Evolutionary conservation across 2,797 vertebrate species (phyloP).

Genomic region (Meriones psammophilus): DNA sequence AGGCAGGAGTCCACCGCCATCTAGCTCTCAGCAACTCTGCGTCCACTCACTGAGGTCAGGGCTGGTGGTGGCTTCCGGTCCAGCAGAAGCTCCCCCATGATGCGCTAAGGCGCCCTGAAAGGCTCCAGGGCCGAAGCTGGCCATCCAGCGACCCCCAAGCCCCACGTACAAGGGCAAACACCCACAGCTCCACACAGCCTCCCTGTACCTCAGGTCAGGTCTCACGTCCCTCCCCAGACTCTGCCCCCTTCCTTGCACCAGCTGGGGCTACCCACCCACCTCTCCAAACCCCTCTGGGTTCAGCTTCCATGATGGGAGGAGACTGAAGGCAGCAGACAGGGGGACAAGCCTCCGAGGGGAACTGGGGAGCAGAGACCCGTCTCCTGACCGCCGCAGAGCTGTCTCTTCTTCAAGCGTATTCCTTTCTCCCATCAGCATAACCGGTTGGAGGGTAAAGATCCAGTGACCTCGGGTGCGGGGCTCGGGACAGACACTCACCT

Average conservation of each 20-base stretch:
- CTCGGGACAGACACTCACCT: background rate
- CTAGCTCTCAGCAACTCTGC: background rate
- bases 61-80: background rate
- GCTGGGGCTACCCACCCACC: background rate
- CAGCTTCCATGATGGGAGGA: background rate
- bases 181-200: background rate
- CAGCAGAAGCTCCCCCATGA: background rate
- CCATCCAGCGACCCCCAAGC: background rate
- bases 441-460: background rate
- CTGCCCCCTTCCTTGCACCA: background rate
- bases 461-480: background rate
- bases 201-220: background rate
- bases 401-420: background rate
- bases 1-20: background rate
- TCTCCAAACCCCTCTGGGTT: background rate
- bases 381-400: background rate
- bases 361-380: background rate
- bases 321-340: background rate
- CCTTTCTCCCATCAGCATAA: background rate
- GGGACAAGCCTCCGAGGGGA: background rate
- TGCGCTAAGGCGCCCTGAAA: background rate
- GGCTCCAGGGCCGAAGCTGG: background rate
- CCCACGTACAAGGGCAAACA: background rate
- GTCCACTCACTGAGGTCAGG: background rate
- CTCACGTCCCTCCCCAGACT: background rate